Evolutionary conservation across 2,888 invertebrate genomes (phyloP), one percentile per base, ranked within the genome.

Genomic region (Lithophane leautieri): DNA sequence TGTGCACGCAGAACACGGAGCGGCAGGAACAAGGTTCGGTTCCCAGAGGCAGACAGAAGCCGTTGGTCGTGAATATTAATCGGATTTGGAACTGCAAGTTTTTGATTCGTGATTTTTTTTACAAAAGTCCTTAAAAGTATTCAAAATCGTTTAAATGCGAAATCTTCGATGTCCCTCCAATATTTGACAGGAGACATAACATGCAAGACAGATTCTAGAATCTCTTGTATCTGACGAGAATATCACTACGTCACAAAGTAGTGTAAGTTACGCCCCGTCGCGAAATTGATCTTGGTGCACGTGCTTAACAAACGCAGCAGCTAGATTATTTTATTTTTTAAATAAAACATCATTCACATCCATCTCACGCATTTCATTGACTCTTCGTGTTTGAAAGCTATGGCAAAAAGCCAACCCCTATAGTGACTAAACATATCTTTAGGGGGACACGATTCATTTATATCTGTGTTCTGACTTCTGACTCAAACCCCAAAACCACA

Each of bases 1-100:
- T 89, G 83, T 66, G 81, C 78, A 91, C 44, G 44, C 90, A 70
- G 70, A 50, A 65, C 90, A 90, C 90, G 91, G 61, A 80, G 56
- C 66, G 44, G 73, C 82, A 79, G 78, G 79, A 85, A 83, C 82
- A 82, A 80, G 79, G 86, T 79, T 84, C 82, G 78, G 83, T 85
- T 89, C 88, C 86, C 86, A 84, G 86, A 84, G 78, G 79, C 72
- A 50, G 67, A 76, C 76, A 79, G 66, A 76, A 74, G 67, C 78
- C 77, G 61, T 68, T 65, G 75, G 66, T 73, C 50, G 68, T 76
- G 87, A 85, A 88, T 89, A 82, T 70, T 75, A 82, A 87, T 82
- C 61, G 42, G 22, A 50, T 12, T 61, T 69, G 62, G 22, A 62
- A 77, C 62, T 73, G 65, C 78, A 76, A 73, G 28, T 40, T 71